Evolutionary conservation across 2,797 vertebrate species (phyloP).

Genomic region (Heliangelus exortis): DNA sequence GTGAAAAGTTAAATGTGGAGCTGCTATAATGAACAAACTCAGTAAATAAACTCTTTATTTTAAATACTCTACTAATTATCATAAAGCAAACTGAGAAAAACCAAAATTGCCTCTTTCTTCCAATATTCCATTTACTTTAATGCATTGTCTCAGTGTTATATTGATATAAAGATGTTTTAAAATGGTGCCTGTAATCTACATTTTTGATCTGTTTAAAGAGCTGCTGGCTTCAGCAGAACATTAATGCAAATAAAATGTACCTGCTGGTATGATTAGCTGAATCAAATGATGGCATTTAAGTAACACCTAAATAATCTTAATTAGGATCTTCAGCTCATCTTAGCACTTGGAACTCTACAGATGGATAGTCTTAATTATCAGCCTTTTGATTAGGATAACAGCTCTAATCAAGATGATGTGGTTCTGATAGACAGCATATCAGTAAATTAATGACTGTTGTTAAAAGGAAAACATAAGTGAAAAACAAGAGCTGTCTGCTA

Average conservation of each 20-base stretch:
- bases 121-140: conserved; percentile 51
- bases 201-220: conserved; percentile 79
- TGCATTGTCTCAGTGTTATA: conserved; percentile 69
- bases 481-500: conserved; percentile 66
- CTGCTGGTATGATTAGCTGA: conserved; percentile 86
- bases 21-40: neutral
- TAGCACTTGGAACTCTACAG: conserved; percentile 82
- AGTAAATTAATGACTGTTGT: conserved; percentile 85
- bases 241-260: conserved; percentile 86
- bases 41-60: conserved; percentile 64
- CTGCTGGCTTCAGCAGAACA: conserved; percentile 80
- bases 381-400: conserved; percentile 89
- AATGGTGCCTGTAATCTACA: conserved; percentile 74
- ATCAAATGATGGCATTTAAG: conserved; percentile 86
- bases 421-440: conserved; percentile 83
- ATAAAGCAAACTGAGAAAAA: conserved; percentile 58
- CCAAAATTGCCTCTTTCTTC: conserved; percentile 35
- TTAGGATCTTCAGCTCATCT: conserved; percentile 83
- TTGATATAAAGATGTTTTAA: conserved; percentile 72
- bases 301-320: conserved; percentile 88
- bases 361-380: conserved; percentile 88
- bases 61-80: conserved; percentile 70
- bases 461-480: conserved; percentile 72
- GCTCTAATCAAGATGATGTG: conserved; percentile 84
- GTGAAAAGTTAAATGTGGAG: neutral